Base-by-base conservation (phyloP, 1,140 invertebrate genomes). In the Hyles euphorbiae region DNA sequence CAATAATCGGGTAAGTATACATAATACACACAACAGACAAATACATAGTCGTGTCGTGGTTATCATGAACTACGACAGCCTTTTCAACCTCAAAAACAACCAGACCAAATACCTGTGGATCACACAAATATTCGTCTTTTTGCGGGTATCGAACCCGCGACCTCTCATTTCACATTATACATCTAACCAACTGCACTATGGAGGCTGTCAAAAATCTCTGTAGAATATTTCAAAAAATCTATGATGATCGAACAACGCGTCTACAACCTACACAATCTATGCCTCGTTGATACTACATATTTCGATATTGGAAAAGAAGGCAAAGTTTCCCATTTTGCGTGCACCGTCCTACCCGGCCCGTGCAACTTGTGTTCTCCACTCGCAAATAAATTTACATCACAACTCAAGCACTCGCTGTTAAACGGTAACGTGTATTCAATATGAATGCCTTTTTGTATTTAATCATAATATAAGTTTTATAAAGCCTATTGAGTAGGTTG, bases 301-400 rank as follows among this genome's bases (percentile, higher is more conserved):
- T 70, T 70, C 74, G 65, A 78, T 84, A 78, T 82, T 72, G 65
- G 68, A 61, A 68, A 85, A 74, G 78, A 74, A 76, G 76, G 77
- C 67, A 70, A 85, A 83, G 67, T 83, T 83, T 77, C 58, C 65
- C 67, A 69, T 77, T 77, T 76, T 73, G 68, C 69, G 70, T 77
- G 72, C 69, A 65, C 61, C 68, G 48, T 60, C 68, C 59, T 57
- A 63, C 51, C 56, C 56, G 49, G 34, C 51, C 47, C 60, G 71
- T 73, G 56, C 52, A 60, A 61, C 58, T 63, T 65, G 53, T 36
- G 34, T 68, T 72, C 66, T 71, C 74, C 67, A 71, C 65, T 63
- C 36, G 51, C 64, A 68, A 63, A 68, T 63, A 73, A 70, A 74
- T 40, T 8, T 5, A 40, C 36, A 40, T 40, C 36, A 2, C 65